Evolutionary conservation across 2,113 vertebrate species (phyloP).

Genomic region (Myotis yumanensis): DNA sequence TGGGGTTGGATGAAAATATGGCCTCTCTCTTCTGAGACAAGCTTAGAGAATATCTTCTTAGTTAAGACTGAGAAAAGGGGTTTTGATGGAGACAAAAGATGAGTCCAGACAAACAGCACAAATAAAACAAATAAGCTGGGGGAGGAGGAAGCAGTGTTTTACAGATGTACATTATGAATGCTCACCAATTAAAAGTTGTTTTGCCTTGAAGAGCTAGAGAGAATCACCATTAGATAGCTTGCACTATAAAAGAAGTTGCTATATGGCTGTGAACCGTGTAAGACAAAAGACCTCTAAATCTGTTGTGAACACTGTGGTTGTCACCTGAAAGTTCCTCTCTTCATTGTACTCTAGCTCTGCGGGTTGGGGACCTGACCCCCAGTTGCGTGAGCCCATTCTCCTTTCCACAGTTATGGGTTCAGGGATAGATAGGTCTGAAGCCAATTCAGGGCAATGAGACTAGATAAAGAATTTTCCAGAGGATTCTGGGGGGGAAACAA

Average conservation of each 20-base stretch:
- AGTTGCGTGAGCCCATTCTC: neutral
- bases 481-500: neutral
- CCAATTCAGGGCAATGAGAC: neutral
- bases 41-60: neutral
- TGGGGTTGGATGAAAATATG: neutral
- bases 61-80: neutral
- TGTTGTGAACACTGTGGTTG: neutral
- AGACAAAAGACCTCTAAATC: neutral
- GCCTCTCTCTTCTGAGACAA: conserved; percentile 12
- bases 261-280: neutral
- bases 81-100: neutral
- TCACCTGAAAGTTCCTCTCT: neutral
- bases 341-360: neutral
- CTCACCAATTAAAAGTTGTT: neutral
- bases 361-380: neutral
- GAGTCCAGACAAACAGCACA: neutral
- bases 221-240: neutral
- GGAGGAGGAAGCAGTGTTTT: neutral
- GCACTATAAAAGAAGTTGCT: neutral
- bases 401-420: neutral
- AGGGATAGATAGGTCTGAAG: neutral
- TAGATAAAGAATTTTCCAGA: neutral
- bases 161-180: neutral
- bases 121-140: neutral
- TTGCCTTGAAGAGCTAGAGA: neutral